These are phyloP conservation scores for Ophiodon elongatus DNA, from an alignment of 2,113 vertebrate species.

Conservation along the genomic window DNA sequence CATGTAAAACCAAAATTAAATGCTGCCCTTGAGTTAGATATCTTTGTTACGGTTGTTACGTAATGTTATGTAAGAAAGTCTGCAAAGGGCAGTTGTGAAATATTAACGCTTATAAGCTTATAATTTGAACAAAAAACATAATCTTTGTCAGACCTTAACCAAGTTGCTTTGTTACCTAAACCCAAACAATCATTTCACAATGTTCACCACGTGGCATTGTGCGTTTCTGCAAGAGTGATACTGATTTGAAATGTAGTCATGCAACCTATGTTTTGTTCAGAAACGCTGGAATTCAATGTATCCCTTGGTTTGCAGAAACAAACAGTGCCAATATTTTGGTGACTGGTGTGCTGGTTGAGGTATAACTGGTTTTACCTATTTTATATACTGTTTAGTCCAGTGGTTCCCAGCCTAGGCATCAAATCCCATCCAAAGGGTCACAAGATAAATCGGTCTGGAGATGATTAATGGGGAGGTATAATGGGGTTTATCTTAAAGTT, in stretches of 20 bases:
- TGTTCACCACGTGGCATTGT: too few species aligned
- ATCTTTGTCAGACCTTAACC: not conserved
- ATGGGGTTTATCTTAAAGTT: not conserved
- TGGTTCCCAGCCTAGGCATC: not conserved
- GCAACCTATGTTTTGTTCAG: too few species aligned
- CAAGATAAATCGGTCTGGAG: not conserved
- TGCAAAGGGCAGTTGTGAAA: not conserved
- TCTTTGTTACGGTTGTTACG: not conserved
- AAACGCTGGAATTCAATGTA: too few species aligned
- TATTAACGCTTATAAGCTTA: not conserved
- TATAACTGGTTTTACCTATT: not conserved
- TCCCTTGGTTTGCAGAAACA: not conserved
- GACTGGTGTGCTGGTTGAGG: not conserved
- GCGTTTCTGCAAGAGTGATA: too few species aligned
- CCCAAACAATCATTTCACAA: not conserved
- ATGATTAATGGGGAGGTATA: not conserved
- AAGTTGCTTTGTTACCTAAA: too few species aligned
- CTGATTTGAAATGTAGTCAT: too few species aligned
- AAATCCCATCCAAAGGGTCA: not conserved
- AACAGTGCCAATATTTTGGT: not conserved
- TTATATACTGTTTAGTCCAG: not conserved
- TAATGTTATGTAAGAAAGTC: not conserved
- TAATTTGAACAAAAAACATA: not conserved
- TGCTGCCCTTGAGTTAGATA: not conserved
- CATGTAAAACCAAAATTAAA: not conserved